Conservation (phyloP, 1,140 invertebrate genomes). For the Aphelenchoides fujianensis region DNA sequence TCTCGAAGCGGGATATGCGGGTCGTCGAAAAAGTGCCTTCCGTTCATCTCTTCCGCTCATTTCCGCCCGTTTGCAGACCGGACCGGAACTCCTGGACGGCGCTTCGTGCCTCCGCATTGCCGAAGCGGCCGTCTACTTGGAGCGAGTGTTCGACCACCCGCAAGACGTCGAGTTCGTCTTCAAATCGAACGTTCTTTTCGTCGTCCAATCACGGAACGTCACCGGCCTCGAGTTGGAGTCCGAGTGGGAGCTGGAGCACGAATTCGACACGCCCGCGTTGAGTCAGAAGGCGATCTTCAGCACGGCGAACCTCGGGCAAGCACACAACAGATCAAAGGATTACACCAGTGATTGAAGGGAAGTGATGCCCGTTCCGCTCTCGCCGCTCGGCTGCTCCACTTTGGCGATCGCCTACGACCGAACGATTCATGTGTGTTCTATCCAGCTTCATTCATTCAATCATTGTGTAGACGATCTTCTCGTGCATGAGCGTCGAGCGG, state of each 20-base stretch:
- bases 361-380: conserved; percentile 20
- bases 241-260: conserved; percentile 73
- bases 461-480: conserved; percentile 5
- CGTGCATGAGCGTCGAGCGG: neutral
- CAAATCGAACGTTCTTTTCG: conserved; percentile 47
- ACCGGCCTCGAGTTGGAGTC: conserved; percentile 72
- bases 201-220: conserved; percentile 69
- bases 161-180: conserved; percentile 74
- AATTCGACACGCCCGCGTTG: conserved; percentile 69
- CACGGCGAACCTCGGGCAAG: conserved; percentile 47
- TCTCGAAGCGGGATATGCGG: conserved; percentile 23
- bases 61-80: too few relatives aligned
- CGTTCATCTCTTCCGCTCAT: too few relatives aligned
- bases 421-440: too few relatives aligned
- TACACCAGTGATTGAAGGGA: neutral
- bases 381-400: conserved; percentile 20
- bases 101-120: conserved; percentile 61
- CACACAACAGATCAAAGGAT: neutral
- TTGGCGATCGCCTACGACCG: conserved; percentile 10
- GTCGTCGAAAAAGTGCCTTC: conserved; percentile 41
- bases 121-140: conserved; percentile 67
- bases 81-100: too few relatives aligned
- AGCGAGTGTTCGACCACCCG: conserved; percentile 69
- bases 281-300: conserved; percentile 64
- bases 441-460: too few relatives aligned